These are phyloP conservation scores for Drosophila auraria DNA, from an alignment of 1,140 invertebrate species.

Conservation along the genomic window DNA sequence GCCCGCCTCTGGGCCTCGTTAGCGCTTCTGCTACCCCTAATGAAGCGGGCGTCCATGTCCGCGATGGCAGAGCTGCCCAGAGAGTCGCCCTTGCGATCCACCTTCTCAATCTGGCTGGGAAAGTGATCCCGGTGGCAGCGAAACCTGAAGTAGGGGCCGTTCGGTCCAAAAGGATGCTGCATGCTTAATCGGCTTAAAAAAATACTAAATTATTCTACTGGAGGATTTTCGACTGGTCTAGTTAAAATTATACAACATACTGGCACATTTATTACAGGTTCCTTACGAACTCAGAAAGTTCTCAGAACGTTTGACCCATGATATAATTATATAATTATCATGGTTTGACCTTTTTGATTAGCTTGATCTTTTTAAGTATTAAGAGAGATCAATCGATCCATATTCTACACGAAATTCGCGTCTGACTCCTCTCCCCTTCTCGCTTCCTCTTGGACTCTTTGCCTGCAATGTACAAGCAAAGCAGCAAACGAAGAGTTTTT, in stretches of 20 bases:
- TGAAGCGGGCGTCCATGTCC: conserved; percentile 38
- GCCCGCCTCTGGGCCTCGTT: neutral
- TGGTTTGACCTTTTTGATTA: too few relatives aligned
- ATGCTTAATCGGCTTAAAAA: conserved; percentile 9
- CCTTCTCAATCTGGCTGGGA: conserved; percentile 18
- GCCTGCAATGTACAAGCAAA: too few relatives aligned
- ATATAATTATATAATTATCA: too few relatives aligned
- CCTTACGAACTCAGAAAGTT: too few relatives aligned
- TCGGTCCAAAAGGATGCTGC: conserved; percentile 24
- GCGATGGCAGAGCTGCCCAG: conserved; percentile 19
- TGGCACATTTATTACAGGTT: neutral
- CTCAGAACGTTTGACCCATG: too few relatives aligned
- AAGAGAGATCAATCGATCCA: too few relatives aligned
- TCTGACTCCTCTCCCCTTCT: too few relatives aligned
- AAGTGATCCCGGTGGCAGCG: conserved; percentile 30
- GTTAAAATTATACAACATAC: neutral
- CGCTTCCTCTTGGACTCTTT: too few relatives aligned
- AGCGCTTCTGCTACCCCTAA: neutral
- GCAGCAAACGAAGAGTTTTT: too few relatives aligned
- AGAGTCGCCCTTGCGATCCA: conserved; percentile 20
- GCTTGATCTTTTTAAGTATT: too few relatives aligned
- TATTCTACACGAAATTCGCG: too few relatives aligned
- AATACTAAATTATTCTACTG: neutral
- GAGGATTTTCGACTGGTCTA: conserved; percentile 3
- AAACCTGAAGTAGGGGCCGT: conserved; percentile 41